Evolutionary conservation across 2,797 vertebrate genomes (phyloP), one percentile per base, ranked within the genome.

Genomic region (Pogoniulus pusillus): DNA sequence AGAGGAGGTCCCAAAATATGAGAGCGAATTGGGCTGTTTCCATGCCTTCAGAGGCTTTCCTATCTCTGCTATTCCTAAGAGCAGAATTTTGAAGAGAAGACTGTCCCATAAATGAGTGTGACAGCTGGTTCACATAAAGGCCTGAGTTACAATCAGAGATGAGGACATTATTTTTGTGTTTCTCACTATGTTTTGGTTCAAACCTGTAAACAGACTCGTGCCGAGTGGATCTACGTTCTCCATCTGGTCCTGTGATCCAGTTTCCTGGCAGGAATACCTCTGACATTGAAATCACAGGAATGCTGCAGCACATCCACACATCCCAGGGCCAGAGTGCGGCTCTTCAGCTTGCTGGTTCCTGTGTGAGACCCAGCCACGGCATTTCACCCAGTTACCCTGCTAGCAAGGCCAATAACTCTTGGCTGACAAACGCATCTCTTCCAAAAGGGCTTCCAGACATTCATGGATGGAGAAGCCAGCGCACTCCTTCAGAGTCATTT

Each of bases 191-290:
- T 90, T 96, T 92, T 77, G 53, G 20, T 93, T 82, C 79, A 93
- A 41, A 93, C 93, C 93, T 85, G 81, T 91, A 92, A 95, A 91
- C 81, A 93, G 63, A 63, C 77, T 84, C 1, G 1, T 43, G 64
- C 53, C 8, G 9, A 93, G 76, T 37, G 26, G 90, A 82, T 91
- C 86, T 87, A 79, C 32, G 2, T 12, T 89, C 81, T 75, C 91
- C 91, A 91, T 88, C 90, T 91, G 93, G 78, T 47, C 73, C 65
- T 30, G 59, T 58, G 86, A 29, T 64, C 82, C 76, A n/a, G 9
- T 57, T 91, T 94, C 94, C 90, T 90, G 90, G 86, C 86, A 89
- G 94, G 88, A 92, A 66, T 58, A 86, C 23, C 60, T 75, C 76
- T 64, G 80, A 81, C 87, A 70, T 57, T 0, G 3, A 70, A 45